Evolutionary conservation across 64 coral and sea anemone genomes (phyloP).

Genomic region (Hydrozoanthus tunicans): DNA sequence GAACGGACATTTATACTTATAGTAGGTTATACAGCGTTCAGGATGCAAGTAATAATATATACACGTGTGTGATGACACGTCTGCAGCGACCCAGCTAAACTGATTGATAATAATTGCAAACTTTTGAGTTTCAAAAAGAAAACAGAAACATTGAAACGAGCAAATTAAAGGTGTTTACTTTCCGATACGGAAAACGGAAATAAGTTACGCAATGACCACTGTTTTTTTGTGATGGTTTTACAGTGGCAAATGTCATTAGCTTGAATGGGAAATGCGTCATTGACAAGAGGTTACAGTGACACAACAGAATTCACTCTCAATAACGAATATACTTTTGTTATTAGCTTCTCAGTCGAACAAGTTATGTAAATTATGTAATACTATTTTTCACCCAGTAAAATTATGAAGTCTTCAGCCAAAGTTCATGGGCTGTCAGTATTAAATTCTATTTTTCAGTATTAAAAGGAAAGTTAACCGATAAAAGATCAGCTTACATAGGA

Average conservation of each 20-base stretch:
- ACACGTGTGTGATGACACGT: neutral
- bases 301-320: neutral
- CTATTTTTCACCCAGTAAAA: no score
- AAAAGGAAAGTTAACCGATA: neutral
- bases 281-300: neutral
- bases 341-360: no score
- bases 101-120: neutral
- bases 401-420: neutral
- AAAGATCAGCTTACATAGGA: no score
- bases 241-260: no score
- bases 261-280: neutral
- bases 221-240: no score
- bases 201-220: no score
- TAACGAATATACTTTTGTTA: neutral
- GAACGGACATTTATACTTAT: neutral
- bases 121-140: neutral
- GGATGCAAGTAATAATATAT: neutral
- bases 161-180: no score
- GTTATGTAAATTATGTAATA: no score
- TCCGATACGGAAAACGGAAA: no score
- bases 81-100: neutral
- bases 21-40: neutral
- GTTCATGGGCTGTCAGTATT: neutral
- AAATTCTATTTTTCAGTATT: neutral
- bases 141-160: neutral